These are phyloP conservation scores for Petrocephalus zakoni DNA, from an alignment of 2,113 vertebrate genomes.

Conservation along the genomic window DNA sequence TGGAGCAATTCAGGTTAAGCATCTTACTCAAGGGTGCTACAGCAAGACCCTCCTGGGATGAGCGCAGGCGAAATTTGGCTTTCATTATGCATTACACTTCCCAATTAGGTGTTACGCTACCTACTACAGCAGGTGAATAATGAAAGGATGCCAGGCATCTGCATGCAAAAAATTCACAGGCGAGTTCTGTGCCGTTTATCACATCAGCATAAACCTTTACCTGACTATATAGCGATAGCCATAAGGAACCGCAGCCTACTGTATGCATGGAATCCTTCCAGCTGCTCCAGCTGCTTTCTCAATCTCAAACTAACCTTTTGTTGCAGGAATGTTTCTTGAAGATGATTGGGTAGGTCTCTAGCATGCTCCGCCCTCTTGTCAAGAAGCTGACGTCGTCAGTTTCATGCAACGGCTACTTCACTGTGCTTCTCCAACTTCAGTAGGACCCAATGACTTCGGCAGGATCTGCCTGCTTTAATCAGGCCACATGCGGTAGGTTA, in stretches of 20 bases:
- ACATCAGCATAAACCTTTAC: neutral
- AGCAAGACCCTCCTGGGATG: neutral
- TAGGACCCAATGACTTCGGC: neutral
- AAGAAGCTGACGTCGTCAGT: neutral
- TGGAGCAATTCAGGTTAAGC: conserved; percentile 9
- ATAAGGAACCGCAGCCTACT: neutral
- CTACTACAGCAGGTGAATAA: neutral
- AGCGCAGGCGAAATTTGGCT: neutral
- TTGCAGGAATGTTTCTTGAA: neutral
- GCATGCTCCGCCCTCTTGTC: neutral
- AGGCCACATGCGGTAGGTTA: neutral
- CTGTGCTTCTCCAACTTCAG: neutral
- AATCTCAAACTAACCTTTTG: neutral
- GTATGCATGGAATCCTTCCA: neutral
- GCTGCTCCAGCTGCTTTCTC: neutral
- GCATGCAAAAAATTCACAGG: neutral
- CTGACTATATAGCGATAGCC: neutral
- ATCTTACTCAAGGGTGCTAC: neutral
- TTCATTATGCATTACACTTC: conserved; percentile 5
- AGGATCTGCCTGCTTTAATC: neutral
- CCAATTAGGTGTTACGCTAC: neutral
- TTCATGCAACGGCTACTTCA: neutral
- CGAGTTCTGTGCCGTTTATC: neutral
- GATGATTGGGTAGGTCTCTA: neutral
- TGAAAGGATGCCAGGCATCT: neutral